Percentiles rank a stretch among this genome's conserved stretches.
Evolutionary conservation across 2,888 invertebrate genomes (phyloP).

Genomic region (Cantharis flavilabris): DNA sequence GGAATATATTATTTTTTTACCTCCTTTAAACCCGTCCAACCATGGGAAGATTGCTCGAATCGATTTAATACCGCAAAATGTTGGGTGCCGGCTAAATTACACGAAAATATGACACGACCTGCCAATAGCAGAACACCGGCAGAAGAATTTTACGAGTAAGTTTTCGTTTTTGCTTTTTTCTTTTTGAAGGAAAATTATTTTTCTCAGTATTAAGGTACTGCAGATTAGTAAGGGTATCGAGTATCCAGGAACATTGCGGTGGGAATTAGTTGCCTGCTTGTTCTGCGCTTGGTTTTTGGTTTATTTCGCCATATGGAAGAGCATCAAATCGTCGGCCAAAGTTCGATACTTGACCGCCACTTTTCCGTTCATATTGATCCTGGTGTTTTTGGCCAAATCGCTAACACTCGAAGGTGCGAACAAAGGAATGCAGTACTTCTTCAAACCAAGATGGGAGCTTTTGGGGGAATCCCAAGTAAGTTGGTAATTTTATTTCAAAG

Average conservation of each 20-base stretch:
- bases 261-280: slow-evolving; percentile 88
- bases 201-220: slow-evolving; percentile 81
- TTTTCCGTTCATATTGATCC: slow-evolving; percentile 85
- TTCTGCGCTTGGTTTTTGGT: slow-evolving; percentile 92
- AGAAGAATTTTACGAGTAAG: slow-evolving; percentile 92
- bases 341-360: slow-evolving; percentile 93
- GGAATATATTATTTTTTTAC: slow-evolving; percentile 92
- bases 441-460: slow-evolving; percentile 83
- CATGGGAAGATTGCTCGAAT: slow-evolving; percentile 88
- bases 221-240: slow-evolving; percentile 85
- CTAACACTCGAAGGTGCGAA: slow-evolving; percentile 88
- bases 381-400: slow-evolving; percentile 86
- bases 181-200: slow-evolving; percentile 14
- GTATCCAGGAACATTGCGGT: slow-evolving; percentile 77
- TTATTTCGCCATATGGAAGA: slow-evolving; percentile 96
- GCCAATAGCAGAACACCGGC: slow-evolving; percentile 80
- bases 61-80: slow-evolving; percentile 85
- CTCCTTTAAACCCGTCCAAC: slow-evolving; percentile 83
- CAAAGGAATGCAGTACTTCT: slow-evolving; percentile 83
- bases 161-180: slow-evolving; percentile 28
- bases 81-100: slow-evolving; percentile 70
- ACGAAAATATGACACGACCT: slow-evolving; percentile 67
- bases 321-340: slow-evolving; percentile 90
- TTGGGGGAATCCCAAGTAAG: slow-evolving; percentile 75
- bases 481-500: background rate